Conservation (phyloP, 92 coral and sea anemone genomes). For the Epizoanthus stellaris region DNA sequence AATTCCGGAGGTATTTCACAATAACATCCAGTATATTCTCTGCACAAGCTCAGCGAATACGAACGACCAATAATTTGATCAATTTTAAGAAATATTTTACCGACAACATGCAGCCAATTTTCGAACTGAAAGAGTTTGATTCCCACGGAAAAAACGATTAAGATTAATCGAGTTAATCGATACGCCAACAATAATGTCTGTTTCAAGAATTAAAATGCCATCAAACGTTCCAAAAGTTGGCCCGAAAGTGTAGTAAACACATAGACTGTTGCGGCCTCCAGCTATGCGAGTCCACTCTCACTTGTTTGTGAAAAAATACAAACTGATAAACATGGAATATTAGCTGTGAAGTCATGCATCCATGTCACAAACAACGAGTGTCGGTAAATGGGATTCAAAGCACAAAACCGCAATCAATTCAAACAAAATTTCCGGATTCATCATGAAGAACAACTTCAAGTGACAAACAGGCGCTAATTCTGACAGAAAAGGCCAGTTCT, state of each 20-base stretch:
- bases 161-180: not conserved
- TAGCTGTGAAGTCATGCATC: slow-evolving; percentile 40
- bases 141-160: not conserved
- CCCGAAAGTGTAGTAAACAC: slow-evolving; percentile 5
- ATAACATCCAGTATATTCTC: not conserved
- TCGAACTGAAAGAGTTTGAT: not conserved
- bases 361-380: not conserved
- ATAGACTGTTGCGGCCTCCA: not conserved
- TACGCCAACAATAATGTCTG: not conserved
- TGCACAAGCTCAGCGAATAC: not conserved
- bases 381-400: not conserved
- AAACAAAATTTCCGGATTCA: slow-evolving; percentile 22
- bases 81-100: not conserved
- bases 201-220: not conserved
- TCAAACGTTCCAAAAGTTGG: not conserved
- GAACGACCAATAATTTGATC: not conserved
- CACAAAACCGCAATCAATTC: slow-evolving; percentile 12
- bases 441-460: not conserved
- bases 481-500: not conserved
- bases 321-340: slow-evolving; percentile 21
- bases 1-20: not conserved
- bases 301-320: not conserved
- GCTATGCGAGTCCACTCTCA: slow-evolving; percentile 10
- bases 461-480: not conserved
- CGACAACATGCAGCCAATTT: not conserved